Evolutionary conservation across 2,797 vertebrate genomes (phyloP).

Genomic region (Hapalemur alaotrensis): DNA sequence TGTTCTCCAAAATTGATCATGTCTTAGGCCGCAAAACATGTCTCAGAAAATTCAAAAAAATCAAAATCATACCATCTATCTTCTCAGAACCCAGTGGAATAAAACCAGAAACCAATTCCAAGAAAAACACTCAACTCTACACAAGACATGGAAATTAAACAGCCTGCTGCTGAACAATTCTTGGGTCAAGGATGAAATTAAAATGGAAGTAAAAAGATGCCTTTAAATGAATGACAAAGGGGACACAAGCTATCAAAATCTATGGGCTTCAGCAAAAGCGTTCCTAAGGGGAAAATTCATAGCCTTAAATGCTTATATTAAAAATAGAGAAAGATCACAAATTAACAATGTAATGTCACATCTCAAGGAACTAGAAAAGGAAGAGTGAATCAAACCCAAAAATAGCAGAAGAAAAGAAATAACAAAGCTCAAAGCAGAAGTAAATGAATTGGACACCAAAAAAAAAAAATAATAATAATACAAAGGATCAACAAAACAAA

Average conservation of each 20-base stretch:
- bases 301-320: background rate
- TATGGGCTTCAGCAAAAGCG: background rate
- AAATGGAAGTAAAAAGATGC: background rate
- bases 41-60: background rate
- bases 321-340: background rate
- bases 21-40: background rate
- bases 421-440: background rate
- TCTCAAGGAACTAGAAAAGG: background rate
- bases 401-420: background rate
- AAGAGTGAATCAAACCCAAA: background rate
- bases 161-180: background rate
- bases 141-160: background rate
- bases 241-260: background rate
- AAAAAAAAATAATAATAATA: background rate
- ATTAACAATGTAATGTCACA: background rate
- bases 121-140: background rate
- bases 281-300: background rate
- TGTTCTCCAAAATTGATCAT: background rate
- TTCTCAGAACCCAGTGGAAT: background rate
- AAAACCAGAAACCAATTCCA: background rate
- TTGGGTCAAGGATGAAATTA: background rate
- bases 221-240: background rate
- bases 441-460: background rate
- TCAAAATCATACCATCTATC: background rate
- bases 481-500: background rate